Evolutionary conservation across 2,113 vertebrate genomes (phyloP).

Genomic region (Crotophaga sulcirostris): DNA sequence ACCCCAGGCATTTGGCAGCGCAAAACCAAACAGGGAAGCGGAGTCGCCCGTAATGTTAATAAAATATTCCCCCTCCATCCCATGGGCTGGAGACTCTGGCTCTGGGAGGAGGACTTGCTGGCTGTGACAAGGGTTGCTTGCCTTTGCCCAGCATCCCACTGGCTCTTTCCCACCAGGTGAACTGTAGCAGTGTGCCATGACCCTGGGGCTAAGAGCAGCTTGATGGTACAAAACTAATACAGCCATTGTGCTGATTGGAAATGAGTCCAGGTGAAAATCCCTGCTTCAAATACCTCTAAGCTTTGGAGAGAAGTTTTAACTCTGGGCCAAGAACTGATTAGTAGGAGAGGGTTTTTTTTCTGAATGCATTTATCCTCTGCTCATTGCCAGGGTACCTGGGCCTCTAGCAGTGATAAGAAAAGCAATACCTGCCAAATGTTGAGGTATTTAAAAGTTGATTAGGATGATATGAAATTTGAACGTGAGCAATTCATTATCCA

Average conservation of each 20-base stretch:
- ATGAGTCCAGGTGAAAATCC: neutral
- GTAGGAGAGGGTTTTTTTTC: neutral
- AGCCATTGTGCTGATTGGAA: neutral
- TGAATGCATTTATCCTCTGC: neutral
- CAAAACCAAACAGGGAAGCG: neutral
- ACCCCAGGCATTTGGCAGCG: neutral
- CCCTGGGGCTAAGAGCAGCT: neutral
- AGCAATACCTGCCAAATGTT: neutral
- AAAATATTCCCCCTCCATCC: neutral
- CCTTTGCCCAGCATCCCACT: neutral
- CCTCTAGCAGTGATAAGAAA: neutral
- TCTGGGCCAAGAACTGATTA: neutral
- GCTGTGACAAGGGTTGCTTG: neutral
- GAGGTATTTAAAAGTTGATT: neutral
- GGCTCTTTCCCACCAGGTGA: neutral
- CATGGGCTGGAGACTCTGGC: neutral
- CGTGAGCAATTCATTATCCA: neutral
- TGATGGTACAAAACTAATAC: neutral
- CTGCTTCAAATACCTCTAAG: neutral
- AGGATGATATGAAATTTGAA: neutral
- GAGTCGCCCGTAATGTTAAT: neutral
- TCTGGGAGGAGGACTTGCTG: neutral
- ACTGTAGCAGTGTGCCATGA: neutral
- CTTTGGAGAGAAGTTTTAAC: neutral
- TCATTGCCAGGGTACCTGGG: neutral